These are phyloP conservation scores for Dipodomys merriami DNA, from an alignment of 2,113 vertebrate species.

Conservation along the genomic window DNA sequence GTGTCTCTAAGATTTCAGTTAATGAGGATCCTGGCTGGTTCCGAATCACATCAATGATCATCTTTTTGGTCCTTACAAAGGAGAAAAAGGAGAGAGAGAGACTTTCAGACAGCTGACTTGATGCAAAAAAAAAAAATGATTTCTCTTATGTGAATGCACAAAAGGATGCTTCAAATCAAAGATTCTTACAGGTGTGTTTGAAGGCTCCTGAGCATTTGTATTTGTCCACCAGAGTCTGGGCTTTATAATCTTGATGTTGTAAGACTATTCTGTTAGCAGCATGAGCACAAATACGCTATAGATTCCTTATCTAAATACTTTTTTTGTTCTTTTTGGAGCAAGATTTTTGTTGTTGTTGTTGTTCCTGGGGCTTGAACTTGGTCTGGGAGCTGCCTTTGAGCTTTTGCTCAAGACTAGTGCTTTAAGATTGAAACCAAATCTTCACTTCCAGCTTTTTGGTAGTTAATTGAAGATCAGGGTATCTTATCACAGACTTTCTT, in stretches of 20 bases:
- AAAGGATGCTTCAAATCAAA: neutral
- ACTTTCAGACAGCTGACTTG: neutral
- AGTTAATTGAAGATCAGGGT: too few relatives aligned
- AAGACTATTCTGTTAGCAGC: neutral
- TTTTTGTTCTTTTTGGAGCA: neutral
- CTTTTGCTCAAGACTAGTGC: too few relatives aligned
- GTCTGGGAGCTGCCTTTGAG: too few relatives aligned
- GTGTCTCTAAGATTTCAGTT: constrained; percentile 92
- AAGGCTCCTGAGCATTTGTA: neutral
- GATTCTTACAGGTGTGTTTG: neutral
- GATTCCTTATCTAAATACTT: constrained; percentile 1
- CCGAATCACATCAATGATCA: constrained; percentile 94
- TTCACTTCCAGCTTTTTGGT: too few relatives aligned
- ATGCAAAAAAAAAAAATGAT: neutral
- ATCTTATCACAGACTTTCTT: too few relatives aligned
- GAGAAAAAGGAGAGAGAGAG: constrained; percentile 30
- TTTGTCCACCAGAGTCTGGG: neutral
- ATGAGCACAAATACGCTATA: neutral
- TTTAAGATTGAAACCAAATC: too few relatives aligned
- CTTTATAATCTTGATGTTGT: neutral
- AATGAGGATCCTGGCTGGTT: constrained; percentile 92
- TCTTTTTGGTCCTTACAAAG: constrained; percentile 93
- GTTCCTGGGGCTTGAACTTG: too few relatives aligned
- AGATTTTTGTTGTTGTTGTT: too few relatives aligned
- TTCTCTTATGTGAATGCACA: neutral